Conservation (phyloP, 23 tunicate species). For the Trididemnum miniatum region DNA sequence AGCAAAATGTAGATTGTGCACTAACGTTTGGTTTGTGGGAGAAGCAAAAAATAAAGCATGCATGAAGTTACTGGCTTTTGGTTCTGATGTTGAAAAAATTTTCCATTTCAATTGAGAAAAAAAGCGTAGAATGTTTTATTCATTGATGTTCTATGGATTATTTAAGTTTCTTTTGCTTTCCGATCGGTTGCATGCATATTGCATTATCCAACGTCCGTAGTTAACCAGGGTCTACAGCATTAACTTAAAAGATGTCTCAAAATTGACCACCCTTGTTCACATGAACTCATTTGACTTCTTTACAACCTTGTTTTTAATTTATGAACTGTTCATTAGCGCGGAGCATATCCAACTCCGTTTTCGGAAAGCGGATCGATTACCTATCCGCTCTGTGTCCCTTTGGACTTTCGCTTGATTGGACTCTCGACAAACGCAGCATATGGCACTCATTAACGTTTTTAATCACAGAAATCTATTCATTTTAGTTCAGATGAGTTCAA, state of each 20-base stretch:
- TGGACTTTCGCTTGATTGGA: neutral
- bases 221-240: neutral
- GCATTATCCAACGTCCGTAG: neutral
- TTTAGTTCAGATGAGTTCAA: too few relatives aligned
- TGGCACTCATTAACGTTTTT: neutral
- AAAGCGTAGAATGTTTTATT: neutral
- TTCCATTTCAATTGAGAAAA: neutral
- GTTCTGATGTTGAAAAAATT: too few relatives aligned
- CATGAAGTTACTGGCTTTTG: too few relatives aligned
- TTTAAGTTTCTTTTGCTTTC: neutral
- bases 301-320: constrained; percentile 8
- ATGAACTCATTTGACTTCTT: neutral
- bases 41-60: too few relatives aligned
- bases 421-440: neutral
- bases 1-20: too few relatives aligned
- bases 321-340: neutral
- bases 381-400: neutral
- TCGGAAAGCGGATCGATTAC: neutral
- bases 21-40: too few relatives aligned
- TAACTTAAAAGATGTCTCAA: neutral
- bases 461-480: too few relatives aligned
- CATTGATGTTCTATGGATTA: neutral
- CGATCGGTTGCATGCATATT: neutral
- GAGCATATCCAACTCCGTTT: neutral
- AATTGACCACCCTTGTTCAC: neutral